Evolutionary conservation across 2,888 invertebrate species (phyloP).

Genomic region (Drosophila conformis): DNA sequence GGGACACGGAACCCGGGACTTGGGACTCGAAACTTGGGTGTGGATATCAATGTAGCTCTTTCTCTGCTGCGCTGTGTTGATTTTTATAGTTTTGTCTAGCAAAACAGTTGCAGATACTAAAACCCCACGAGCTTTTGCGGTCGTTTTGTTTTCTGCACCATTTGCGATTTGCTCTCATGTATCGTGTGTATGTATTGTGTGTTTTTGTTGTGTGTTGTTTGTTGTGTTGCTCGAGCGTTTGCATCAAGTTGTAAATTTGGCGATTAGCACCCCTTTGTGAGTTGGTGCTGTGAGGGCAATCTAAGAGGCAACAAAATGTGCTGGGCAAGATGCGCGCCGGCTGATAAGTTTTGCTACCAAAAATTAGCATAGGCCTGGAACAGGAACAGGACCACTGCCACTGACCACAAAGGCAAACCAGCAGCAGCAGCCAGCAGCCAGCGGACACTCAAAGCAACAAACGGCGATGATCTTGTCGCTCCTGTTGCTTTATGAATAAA

Average conservation of each 20-base stretch:
- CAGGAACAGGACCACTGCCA: constrained; percentile 27
- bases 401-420: constrained; percentile 6
- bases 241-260: constrained; percentile 83
- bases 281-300: constrained; percentile 59
- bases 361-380: constrained; percentile 71
- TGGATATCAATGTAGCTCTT: constrained; percentile 45
- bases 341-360: constrained; percentile 64
- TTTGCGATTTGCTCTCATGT: constrained; percentile 63
- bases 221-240: constrained; percentile 42
- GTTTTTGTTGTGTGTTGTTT: constrained; percentile 27
- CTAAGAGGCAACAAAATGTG: constrained; percentile 61
- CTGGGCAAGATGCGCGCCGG: constrained; percentile 72
- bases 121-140: constrained; percentile 49
- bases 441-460: constrained; percentile 54
- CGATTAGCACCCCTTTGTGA: constrained; percentile 82
- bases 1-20: constrained; percentile 9
- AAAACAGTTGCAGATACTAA: constrained; percentile 57
- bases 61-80: constrained; percentile 58
- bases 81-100: constrained; percentile 71
- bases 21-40: constrained; percentile 18
- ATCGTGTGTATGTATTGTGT: constrained; percentile 26
- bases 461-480: constrained; percentile 71
- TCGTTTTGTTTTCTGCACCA: constrained; percentile 83
- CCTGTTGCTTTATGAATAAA: constrained; percentile 76
- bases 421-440: constrained; percentile 27